phyloP scores from a whole-genome alignment of 2,888 invertebrate genomes.

The Leptopilina drosophilae region DNA sequence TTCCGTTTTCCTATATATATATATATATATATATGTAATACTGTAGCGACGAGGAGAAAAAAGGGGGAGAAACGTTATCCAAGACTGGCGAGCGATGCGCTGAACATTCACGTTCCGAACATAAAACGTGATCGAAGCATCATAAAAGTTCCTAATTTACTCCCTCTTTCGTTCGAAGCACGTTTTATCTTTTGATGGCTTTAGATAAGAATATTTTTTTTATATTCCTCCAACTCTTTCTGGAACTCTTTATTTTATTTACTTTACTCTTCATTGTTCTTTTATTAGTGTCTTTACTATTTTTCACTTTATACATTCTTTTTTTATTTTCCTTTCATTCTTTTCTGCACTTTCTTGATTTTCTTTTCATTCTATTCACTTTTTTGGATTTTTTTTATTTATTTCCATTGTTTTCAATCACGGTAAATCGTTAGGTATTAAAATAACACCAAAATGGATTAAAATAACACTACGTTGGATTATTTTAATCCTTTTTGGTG shows the following conservation, averaged over 20 bases:
- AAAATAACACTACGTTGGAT: too few relatives aligned
- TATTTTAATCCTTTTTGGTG: too few relatives aligned
- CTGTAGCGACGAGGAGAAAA: too few relatives aligned
- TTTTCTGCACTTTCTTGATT: background rate
- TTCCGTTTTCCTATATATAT: background rate
- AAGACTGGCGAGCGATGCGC: constrained; percentile 42
- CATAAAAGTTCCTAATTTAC: constrained; percentile 17
- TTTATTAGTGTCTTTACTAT: too few relatives aligned
- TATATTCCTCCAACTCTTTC: background rate
- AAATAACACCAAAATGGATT: too few relatives aligned
- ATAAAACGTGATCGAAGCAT: constrained; percentile 27
- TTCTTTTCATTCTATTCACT: background rate
- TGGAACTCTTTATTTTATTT: too few relatives aligned
- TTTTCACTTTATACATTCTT: too few relatives aligned
- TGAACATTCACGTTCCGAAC: constrained; percentile 10
- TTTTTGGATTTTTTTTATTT: too few relatives aligned
- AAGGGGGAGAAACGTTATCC: constrained; percentile 5
- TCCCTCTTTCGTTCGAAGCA: constrained; percentile 12
- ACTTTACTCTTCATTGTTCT: too few relatives aligned
- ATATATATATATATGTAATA: too few relatives aligned
- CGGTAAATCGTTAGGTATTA: too few relatives aligned
- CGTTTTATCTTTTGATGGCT: constrained; percentile 9
- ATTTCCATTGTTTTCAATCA: too few relatives aligned
- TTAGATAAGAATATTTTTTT: constrained; percentile 10
- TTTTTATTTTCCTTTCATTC: background rate